Percentiles rank a stretch among this genome's conserved stretches.
Evolutionary conservation across 2,797 vertebrate species (phyloP).

Genomic region (Falco concolor): DNA sequence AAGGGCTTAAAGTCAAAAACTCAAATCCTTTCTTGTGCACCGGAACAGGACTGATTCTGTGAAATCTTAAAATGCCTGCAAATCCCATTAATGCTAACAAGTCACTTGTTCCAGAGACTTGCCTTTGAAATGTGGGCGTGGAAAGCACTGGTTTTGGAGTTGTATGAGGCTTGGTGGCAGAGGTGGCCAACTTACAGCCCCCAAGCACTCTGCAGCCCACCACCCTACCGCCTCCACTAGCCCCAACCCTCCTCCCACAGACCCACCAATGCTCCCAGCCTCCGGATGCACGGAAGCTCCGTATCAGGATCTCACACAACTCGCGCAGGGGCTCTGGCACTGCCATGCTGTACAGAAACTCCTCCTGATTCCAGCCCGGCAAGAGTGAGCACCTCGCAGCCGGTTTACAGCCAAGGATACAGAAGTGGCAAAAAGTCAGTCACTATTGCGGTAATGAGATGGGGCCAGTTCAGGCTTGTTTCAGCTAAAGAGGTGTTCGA

Average conservation of each 20-base stretch:
- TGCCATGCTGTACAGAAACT: background rate
- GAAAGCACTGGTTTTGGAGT: background rate
- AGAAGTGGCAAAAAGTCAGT: slow-evolving; percentile 85
- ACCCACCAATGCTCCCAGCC: background rate
- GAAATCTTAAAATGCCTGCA: background rate
- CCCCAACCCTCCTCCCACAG: background rate
- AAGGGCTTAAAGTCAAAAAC: background rate
- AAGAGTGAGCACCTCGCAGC: background rate
- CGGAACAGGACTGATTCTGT: background rate
- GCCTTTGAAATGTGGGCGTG: background rate
- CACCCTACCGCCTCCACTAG: background rate
- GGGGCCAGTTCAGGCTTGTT: slow-evolving; percentile 81
- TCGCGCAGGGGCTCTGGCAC: rapidly evolving
- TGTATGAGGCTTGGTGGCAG: rapidly evolving
- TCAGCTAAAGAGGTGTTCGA: slow-evolving; percentile 72
- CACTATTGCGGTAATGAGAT: slow-evolving; percentile 81
- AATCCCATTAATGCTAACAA: background rate
- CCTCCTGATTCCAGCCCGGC: background rate
- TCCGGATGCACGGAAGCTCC: background rate
- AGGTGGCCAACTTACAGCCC: background rate
- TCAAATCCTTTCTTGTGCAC: background rate
- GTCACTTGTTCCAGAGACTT: background rate
- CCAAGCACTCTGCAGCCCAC: rapidly evolving
- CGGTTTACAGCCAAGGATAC: slow-evolving; percentile 80
- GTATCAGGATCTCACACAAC: background rate